Conservation (phyloP, 2,113 vertebrate species). For the Chrysemys picta region DNA sequence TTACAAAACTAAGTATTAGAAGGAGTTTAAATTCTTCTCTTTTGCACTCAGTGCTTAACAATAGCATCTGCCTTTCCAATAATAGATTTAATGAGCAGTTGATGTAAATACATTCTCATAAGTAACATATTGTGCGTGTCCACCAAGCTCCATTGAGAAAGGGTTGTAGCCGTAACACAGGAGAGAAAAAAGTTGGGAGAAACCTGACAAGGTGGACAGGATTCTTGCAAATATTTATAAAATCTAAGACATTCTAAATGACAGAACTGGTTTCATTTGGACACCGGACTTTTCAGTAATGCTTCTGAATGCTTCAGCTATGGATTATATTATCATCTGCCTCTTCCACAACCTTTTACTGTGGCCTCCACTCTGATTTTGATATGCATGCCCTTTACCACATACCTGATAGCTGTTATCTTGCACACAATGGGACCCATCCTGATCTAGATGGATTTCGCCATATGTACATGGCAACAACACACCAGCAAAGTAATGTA, state of each 20-base stretch:
- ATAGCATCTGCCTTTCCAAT: not conserved
- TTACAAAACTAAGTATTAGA: not conserved
- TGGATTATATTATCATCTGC: not conserved
- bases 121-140: not conserved
- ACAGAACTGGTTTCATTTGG: not conserved
- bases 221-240: not conserved
- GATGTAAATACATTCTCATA: not conserved
- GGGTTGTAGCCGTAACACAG: not conserved
- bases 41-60: not conserved
- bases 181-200: rapidly evolving
- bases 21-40: not conserved
- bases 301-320: constrained; percentile 1
- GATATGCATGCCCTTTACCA: not conserved
- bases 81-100: not conserved
- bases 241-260: not conserved
- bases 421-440: not conserved
- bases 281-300: not conserved
- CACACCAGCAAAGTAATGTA: too few relatives aligned
- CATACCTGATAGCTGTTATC: not conserved
- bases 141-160: not conserved
- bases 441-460: rapidly evolving
- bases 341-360: not conserved
- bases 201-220: not conserved
- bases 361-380: not conserved
- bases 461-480: not conserved